A percentile compares a stretch with the other conserved stretches of the same genome.
Conservation (phyloP, 2,113 vertebrate species). For the Butorides virescens region DNA sequence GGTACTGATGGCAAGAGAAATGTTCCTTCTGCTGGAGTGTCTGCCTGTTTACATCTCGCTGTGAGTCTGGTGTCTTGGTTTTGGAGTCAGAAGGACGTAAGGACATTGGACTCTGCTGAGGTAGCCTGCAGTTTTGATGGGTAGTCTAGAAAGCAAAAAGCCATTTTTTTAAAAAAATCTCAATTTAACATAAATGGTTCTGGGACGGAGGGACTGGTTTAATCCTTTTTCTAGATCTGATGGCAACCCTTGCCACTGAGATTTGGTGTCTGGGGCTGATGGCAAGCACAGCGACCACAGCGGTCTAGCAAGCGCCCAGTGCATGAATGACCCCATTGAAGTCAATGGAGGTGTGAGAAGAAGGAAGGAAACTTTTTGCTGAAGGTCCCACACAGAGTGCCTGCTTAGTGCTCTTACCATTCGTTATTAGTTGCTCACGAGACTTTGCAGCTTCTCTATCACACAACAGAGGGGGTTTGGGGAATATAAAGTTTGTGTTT, state of each 20-base stretch:
- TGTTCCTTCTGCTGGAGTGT: neutral
- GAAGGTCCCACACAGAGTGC: neutral
- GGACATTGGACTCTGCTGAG: neutral
- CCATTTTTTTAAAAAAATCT: neutral
- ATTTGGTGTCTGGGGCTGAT: neutral
- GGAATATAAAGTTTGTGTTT: neutral
- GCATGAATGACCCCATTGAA: neutral
- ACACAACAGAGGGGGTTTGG: accelerated
- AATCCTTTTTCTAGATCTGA: neutral
- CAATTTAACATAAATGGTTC: neutral
- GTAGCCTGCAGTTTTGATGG: neutral
- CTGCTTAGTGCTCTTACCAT: neutral
- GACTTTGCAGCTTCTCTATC: neutral
- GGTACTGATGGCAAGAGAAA: neutral
- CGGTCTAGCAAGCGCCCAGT: neutral
- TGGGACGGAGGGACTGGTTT: neutral
- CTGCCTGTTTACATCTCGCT: neutral
- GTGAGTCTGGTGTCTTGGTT: neutral
- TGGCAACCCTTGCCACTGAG: neutral
- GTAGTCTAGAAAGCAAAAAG: neutral
- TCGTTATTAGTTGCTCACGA: neutral
- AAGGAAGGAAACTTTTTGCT: neutral
- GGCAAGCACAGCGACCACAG: neutral
- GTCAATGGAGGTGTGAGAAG: neutral
- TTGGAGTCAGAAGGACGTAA: neutral